Base-by-base conservation (phyloP, 64 coral and sea anemone genomes). In the Cladopsammia gracilis region DNA sequence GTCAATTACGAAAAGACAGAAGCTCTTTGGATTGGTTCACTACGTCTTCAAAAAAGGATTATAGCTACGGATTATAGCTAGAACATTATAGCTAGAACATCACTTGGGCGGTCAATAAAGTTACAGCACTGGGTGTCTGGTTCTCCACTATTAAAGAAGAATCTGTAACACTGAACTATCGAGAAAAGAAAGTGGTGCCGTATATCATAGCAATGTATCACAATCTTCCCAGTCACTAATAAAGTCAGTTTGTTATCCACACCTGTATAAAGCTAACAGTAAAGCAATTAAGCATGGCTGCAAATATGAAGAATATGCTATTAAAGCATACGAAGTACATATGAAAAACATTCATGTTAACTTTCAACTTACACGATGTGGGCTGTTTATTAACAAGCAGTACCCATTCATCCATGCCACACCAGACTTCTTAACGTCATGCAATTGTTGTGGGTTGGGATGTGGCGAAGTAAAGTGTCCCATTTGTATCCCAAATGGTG, bases 381-480 rank as follows among this genome's bases (percentile, higher is more conserved):
- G 88, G 19, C 57, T 90, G 16, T 90, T 79, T 68, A 79, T 90
- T 48, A 90, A 79, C 62, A 79, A 90, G 51, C 53, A 90, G 10
- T 69, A 65, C 23, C 71, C 68, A 18, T 87, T 72, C 34, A 46
- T 89, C 4, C 73, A 89, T 89, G 71, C 87, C 56, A 77, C 72
- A 62, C n/a, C n/a, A n/a, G n/a, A n/a, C n/a, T n/a, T n/a, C n/a
- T n/a, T n/a, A n/a, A n/a, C n/a, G n/a, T n/a, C n/a, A n/a, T n/a
- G n/a, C n/a, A n/a, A n/a, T n/a, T n/a, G n/a, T n/a, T n/a, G n/a
- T n/a, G n/a, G n/a, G n/a, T n/a, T n/a, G n/a, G n/a, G n/a, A n/a
- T n/a, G n/a, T n/a, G n/a, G n/a, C n/a, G n/a, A n/a, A n/a, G 80
- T 96, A 4, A 96, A 96, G 75, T 73, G 58, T 20, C 94, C 85